Percentiles rank a stretch among this genome's conserved stretches.
phyloP scores from a whole-genome alignment of 2,113 vertebrate genomes.

The Guaruba guarouba region DNA sequence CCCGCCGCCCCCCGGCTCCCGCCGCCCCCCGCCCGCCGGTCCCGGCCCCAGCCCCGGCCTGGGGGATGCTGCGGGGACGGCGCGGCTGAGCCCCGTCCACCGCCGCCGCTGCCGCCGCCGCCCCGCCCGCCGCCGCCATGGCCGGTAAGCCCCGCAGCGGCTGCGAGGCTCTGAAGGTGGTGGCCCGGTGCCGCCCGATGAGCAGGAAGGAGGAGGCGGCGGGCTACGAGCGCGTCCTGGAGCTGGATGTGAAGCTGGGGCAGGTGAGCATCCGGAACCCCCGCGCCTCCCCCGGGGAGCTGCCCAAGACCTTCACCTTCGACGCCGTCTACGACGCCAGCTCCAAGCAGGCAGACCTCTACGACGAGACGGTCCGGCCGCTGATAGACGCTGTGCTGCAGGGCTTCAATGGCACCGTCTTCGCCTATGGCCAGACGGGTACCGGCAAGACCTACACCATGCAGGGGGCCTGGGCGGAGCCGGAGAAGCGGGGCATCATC shows the following conservation, averaged over 20 bases:
- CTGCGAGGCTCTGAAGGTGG: slow-evolving; percentile 88
- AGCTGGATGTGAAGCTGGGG: slow-evolving; percentile 87
- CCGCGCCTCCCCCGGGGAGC: slow-evolving; percentile 81
- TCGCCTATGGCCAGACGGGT: slow-evolving; percentile 94
- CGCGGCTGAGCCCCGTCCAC: too few species aligned
- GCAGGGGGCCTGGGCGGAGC: slow-evolving; percentile 86
- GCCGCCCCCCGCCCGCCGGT: too few species aligned
- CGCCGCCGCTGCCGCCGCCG: background rate
- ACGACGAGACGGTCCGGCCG: slow-evolving; percentile 90
- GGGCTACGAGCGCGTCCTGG: slow-evolving; percentile 81
- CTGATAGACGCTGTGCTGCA: slow-evolving; percentile 89
- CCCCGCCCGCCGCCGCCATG: slow-evolving; percentile 56
- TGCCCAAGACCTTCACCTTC: slow-evolving; percentile 92
- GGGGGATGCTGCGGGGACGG: too few species aligned
- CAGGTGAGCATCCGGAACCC: slow-evolving; percentile 90
- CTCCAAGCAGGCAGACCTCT: slow-evolving; percentile 88
- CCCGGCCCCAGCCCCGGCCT: too few species aligned
- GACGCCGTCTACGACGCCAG: slow-evolving; percentile 89
- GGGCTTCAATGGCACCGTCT: slow-evolving; percentile 93
- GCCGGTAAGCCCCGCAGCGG: slow-evolving; percentile 77
- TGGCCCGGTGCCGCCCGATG: slow-evolving; percentile 91
- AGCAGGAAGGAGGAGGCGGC: slow-evolving; percentile 81
- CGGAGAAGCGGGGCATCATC: slow-evolving; percentile 86
- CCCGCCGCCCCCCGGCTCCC: too few species aligned
- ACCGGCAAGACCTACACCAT: slow-evolving; percentile 97